phyloP scores from a whole-genome alignment of 2,888 invertebrate genomes.

The Melipona bicolor region DNA sequence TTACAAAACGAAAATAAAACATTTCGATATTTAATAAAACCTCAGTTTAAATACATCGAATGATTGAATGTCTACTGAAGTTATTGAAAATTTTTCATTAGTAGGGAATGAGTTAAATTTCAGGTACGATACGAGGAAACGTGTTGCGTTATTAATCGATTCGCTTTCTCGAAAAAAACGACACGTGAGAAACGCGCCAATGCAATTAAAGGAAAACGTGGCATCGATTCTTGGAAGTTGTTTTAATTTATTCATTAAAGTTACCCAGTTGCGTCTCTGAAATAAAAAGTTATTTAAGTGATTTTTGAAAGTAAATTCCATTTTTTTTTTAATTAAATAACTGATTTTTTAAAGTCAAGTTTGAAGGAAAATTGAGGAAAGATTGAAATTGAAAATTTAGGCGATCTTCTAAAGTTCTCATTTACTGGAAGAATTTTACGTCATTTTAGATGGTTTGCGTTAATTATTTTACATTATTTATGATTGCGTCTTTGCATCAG shows the following conservation, averaged over 20 bases:
- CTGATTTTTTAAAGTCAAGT: no score
- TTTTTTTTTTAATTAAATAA: neutral
- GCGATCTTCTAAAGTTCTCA: neutral
- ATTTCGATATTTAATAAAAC: neutral
- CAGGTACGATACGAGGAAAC: neutral
- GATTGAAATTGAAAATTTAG: neutral
- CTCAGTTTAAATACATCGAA: no score
- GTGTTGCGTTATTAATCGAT: conserved; percentile 5
- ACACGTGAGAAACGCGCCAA: neutral
- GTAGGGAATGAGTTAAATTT: neutral
- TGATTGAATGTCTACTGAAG: no score
- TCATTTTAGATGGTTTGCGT: no score
- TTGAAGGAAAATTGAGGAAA: neutral
- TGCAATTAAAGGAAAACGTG: conserved; percentile 11
- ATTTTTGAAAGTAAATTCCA: neutral
- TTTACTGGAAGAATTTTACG: neutral
- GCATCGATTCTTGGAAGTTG: neutral
- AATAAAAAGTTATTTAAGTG: neutral
- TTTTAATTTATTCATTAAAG: conserved; percentile 8
- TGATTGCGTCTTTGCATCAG: neutral
- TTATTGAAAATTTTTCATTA: neutral
- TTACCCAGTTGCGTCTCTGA: neutral
- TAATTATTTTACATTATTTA: no score
- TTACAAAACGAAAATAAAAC: neutral
- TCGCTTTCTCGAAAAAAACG: neutral